Evolutionary conservation across 2,113 vertebrate species (phyloP), one percentile per base, ranked within the genome.

Genomic region (Notechis scutatus): DNA sequence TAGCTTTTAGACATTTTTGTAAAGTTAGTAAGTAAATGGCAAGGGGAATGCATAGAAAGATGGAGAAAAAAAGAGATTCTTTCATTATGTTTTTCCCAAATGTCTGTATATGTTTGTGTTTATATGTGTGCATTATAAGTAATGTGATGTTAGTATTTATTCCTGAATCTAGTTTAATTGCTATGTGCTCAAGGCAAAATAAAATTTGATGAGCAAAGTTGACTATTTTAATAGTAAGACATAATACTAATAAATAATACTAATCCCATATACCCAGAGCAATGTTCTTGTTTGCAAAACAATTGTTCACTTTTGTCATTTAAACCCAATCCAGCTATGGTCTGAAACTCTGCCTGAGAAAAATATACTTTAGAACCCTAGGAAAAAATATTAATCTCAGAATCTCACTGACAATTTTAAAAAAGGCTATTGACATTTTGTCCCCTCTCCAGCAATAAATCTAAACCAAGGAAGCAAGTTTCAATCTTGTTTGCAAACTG

Each of bases 401-500:
- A 95, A 91, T 93, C 86, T 52, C 59, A 61, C 0, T 1, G 42
- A 3, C 1, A 92, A 85, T 45, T 20, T 20, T 5, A 10, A 54
- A 0, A 88, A 86, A 54, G 81, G 14, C 21, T 91, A 47, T 54
- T 24, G 61, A 86, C 18, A 47, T 94, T 95, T 94, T 91, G 34
- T 54, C 26, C 26, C 29, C 45, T 39, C 1, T 81, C 74, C 95
- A 81, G 61, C 74, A 92, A 92, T 47, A 92, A 90, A 94, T 91
- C 59, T 93, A 95, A 94, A 85, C n/a, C 12, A 90, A 95, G 92
- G 90, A 54, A 94, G 21, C 2, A 90, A 6, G 12, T 94, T 94
- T 47, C 7, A 92, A 54, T 61, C 81, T 59, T 91, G 20, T 95
- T 97, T 94, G 54, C 81, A 94, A 94, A 94, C 11, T 8, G 92